These are phyloP conservation scores for Lochmaea crataegi DNA, from an alignment of 2,888 invertebrate genomes.

Conservation along the genomic window DNA sequence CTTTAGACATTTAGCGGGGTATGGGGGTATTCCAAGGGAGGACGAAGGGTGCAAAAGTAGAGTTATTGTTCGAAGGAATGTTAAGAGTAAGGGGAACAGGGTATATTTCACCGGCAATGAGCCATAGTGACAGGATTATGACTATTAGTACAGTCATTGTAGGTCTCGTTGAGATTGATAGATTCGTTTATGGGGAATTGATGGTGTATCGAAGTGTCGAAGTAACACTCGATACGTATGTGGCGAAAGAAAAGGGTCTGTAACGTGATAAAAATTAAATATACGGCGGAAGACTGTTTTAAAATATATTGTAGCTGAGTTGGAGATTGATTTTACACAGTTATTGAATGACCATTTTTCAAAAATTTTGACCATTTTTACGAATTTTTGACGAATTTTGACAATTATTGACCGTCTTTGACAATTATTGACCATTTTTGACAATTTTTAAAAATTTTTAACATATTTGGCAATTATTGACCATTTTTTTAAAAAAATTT, in stretches of 20 bases:
- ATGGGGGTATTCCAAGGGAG: slow-evolving; percentile 28
- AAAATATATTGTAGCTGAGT: no score
- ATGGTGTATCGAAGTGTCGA: neutral
- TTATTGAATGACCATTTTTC: no score
- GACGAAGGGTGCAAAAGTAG: slow-evolving; percentile 38
- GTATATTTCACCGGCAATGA: slow-evolving; percentile 59
- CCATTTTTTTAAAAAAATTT: no score
- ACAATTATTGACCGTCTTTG: no score
- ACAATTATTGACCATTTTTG: no score
- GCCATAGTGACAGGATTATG: slow-evolving; percentile 43
- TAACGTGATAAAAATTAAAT: neutral
- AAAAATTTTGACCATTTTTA: no score
- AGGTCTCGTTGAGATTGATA: slow-evolving; percentile 8
- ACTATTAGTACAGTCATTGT: slow-evolving; percentile 42
- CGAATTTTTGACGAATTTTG: no score
- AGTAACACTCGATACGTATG: neutral
- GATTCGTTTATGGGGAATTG: neutral
- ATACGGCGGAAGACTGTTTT: no score
- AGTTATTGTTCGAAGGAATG: slow-evolving; percentile 52
- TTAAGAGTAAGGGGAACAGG: slow-evolving; percentile 57
- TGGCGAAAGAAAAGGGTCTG: neutral
- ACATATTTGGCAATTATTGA: no score
- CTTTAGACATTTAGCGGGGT: slow-evolving; percentile 22
- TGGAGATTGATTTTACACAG: no score
- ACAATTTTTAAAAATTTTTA: no score